Conservation (phyloP, 2,797 vertebrate genomes). For the Xerus rutilus region DNA sequence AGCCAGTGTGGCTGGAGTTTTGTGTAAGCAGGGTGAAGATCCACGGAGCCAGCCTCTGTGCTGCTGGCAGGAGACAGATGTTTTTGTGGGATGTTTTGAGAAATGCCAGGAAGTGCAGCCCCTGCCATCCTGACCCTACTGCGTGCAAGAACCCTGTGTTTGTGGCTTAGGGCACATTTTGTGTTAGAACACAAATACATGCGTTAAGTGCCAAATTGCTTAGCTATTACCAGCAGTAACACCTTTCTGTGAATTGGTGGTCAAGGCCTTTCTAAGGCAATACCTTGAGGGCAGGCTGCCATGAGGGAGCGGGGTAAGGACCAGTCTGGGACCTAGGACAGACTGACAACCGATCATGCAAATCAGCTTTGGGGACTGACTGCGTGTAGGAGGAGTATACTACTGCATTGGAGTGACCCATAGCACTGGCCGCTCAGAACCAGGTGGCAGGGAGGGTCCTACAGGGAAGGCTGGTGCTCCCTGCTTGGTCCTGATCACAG, state of each 20-base stretch:
- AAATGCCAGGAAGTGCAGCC: neutral
- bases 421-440: neutral
- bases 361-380: neutral
- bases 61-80: neutral
- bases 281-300: neutral
- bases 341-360: neutral
- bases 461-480: rapidly evolving
- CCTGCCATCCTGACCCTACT: neutral
- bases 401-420: too few species aligned
- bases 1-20: neutral
- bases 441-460: too few species aligned
- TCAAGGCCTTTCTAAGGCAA: neutral
- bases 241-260: neutral
- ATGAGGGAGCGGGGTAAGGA: neutral
- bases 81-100: neutral
- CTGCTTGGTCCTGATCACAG: neutral
- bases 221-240: neutral
- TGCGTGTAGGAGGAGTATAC: neutral
- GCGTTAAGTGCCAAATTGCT: neutral
- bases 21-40: neutral
- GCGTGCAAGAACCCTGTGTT: neutral
- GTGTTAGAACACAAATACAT: neutral
- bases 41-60: neutral
- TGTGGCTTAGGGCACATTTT: neutral
- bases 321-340: neutral